phyloP scores from a whole-genome alignment of 2,888 invertebrate genomes.

The Euzophera pinguis region DNA sequence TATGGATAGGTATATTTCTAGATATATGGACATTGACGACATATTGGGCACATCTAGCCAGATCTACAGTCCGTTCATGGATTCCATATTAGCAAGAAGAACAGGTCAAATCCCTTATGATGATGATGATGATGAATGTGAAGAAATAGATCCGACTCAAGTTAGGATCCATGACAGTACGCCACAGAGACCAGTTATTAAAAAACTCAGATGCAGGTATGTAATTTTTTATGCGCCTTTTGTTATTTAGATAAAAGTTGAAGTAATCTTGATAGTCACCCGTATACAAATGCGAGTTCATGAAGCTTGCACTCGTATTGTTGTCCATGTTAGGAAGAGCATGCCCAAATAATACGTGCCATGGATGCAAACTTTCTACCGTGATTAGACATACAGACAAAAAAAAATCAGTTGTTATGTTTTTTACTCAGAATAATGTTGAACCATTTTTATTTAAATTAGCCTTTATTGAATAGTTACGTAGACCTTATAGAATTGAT shows the following conservation, averaged over 20 bases:
- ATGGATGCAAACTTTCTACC: constrained; percentile 29
- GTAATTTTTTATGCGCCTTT: constrained; percentile 18
- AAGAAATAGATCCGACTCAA: constrained; percentile 88
- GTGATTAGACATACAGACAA: background rate
- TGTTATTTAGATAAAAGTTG: background rate
- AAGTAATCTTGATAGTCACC: background rate
- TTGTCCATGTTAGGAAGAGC: constrained; percentile 30
- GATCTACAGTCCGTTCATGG: constrained; percentile 83
- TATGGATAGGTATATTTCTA: constrained; percentile 85
- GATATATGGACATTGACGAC: constrained; percentile 93
- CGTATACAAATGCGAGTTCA: constrained; percentile 12
- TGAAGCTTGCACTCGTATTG: constrained; percentile 21
- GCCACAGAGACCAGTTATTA: constrained; percentile 84
- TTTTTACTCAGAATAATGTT: too few relatives aligned
- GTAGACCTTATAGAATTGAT: too few relatives aligned
- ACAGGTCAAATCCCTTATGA: constrained; percentile 62
- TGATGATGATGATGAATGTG: constrained; percentile 78
- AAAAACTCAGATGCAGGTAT: constrained; percentile 80
- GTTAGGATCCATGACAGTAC: constrained; percentile 90
- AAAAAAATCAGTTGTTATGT: background rate
- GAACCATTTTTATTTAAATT: too few relatives aligned
- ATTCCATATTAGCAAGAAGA: constrained; percentile 70
- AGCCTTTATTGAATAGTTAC: too few relatives aligned
- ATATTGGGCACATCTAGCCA: constrained; percentile 84
- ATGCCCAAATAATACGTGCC: constrained; percentile 27